A percentile compares a stretch with the other conserved stretches of the same genome.
phyloP scores from a whole-genome alignment of 2,113 vertebrate genomes.

The Gobio gobio region DNA sequence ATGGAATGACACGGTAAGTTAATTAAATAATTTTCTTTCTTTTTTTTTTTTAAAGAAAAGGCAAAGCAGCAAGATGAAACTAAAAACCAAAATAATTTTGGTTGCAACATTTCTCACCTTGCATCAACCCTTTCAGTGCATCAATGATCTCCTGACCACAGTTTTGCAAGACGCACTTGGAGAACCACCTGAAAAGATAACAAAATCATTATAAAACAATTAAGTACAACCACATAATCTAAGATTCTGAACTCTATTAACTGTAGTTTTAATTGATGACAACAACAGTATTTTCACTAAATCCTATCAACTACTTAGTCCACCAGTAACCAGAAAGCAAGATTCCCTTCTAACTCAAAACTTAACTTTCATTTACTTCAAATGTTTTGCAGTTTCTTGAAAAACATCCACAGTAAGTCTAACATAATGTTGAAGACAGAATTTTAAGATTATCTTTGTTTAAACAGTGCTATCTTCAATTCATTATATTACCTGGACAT shows the following conservation, averaged over 20 bases:
- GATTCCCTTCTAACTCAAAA: too few relatives aligned
- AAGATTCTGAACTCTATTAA: neutral
- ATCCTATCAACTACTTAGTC: too few relatives aligned
- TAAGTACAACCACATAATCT: neutral
- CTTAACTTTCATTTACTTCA: too few relatives aligned
- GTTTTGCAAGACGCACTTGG: conserved; percentile 87
- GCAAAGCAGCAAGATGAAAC: neutral
- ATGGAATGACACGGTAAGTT: too few relatives aligned
- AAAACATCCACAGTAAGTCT: neutral
- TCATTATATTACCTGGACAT: conserved; percentile 83
- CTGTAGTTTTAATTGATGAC: neutral
- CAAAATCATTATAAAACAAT: neutral
- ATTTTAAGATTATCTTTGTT: neutral
- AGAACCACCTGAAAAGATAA: conserved; percentile 85
- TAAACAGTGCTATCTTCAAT: neutral
- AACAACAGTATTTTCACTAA: neutral
- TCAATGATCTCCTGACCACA: conserved; percentile 93
- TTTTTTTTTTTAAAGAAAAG: neutral
- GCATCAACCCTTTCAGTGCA: conserved; percentile 87
- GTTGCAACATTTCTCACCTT: conserved; percentile 65
- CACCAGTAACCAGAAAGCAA: too few relatives aligned
- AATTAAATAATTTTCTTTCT: too few relatives aligned
- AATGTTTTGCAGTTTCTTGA: too few relatives aligned
- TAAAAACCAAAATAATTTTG: neutral
- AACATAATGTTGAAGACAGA: neutral